These are phyloP conservation scores for Theristicus caerulescens DNA, from an alignment of 2,113 vertebrate genomes.

Conservation along the genomic window DNA sequence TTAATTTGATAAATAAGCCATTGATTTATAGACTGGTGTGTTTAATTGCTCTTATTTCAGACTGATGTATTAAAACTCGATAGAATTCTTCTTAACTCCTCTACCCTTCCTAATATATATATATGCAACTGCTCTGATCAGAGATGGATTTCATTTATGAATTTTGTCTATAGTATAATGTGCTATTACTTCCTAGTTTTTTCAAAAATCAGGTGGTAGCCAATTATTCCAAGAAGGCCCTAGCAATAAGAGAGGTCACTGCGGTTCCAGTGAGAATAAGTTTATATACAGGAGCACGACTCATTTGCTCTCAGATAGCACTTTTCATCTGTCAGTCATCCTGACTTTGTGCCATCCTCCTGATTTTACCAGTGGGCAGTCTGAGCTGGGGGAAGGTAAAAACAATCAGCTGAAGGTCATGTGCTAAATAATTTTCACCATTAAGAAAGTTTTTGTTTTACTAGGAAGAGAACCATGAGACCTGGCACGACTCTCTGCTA, in stretches of 20 bases:
- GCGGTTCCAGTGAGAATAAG: background rate
- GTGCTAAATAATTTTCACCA: background rate
- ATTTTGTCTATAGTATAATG: background rate
- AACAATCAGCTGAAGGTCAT: background rate
- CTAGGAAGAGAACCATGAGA: background rate
- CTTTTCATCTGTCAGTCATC: background rate
- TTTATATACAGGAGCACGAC: background rate
- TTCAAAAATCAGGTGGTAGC: background rate
- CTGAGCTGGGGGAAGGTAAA: background rate
- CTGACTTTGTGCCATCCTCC: background rate
- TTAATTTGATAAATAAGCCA: background rate
- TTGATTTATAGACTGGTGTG: background rate
- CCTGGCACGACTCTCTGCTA: background rate
- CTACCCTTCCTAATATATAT: background rate
- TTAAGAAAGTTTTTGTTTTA: background rate
- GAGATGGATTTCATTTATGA: background rate
- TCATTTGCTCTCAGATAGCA: background rate
- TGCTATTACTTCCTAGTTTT: background rate
- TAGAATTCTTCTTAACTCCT: background rate
- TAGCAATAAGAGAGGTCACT: background rate
- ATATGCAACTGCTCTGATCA: background rate
- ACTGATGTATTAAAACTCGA: background rate
- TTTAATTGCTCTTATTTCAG: background rate
- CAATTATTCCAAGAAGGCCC: background rate
- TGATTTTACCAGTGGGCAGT: background rate